A percentile compares a stretch with the other conserved stretches of the same genome.
These are phyloP conservation scores for Ennomos fuscantarius DNA, from an alignment of 2,888 invertebrate genomes.

Conservation along the genomic window DNA sequence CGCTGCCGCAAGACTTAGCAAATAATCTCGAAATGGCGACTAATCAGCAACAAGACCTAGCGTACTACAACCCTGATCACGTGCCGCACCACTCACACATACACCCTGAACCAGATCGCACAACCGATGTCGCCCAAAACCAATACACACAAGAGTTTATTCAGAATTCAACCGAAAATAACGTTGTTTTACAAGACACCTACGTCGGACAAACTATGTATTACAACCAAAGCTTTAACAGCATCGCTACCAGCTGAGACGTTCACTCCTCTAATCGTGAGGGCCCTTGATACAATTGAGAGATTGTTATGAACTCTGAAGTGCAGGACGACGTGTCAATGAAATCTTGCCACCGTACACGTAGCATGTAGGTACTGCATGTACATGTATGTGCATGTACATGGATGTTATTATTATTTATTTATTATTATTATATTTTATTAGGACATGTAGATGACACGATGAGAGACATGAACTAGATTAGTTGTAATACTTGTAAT, in stretches of 20 bases:
- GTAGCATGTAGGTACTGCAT: neutral
- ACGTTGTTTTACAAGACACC: constrained; percentile 29
- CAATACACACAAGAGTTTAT: constrained; percentile 28
- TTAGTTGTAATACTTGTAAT: too few species aligned
- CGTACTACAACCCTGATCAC: constrained; percentile 49
- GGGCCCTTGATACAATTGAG: constrained; percentile 20
- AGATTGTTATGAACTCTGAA: constrained; percentile 5
- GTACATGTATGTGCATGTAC: too few species aligned
- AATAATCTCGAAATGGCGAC: constrained; percentile 48
- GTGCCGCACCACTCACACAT: constrained; percentile 48
- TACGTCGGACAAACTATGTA: constrained; percentile 50
- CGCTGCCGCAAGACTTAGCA: constrained; percentile 46
- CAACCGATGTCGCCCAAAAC: neutral
- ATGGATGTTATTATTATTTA: too few species aligned
- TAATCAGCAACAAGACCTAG: constrained; percentile 42
- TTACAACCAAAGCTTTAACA: constrained; percentile 58
- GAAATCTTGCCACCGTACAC: neutral
- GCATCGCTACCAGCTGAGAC: constrained; percentile 66
- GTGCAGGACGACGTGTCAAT: neutral
- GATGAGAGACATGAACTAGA: too few species aligned
- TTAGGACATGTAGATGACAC: too few species aligned
- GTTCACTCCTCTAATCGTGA: constrained; percentile 33
- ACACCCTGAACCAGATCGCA: constrained; percentile 21
- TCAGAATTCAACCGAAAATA: constrained; percentile 43
- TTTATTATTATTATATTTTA: too few species aligned